These are phyloP conservation scores for Drosophila nr. fundita DNA, from an alignment of 2,888 invertebrate genomes.

Conservation along the genomic window DNA sequence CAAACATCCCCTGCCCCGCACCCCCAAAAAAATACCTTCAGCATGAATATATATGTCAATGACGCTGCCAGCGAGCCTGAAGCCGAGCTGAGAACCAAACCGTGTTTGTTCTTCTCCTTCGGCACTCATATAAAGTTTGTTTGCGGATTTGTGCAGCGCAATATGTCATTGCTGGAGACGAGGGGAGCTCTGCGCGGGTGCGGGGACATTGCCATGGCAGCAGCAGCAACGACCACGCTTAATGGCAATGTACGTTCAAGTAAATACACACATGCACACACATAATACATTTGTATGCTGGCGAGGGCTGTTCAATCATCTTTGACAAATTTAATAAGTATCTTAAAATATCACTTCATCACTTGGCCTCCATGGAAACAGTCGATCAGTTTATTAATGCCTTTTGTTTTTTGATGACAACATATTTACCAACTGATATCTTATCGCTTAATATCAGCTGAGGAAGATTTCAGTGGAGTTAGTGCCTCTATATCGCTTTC, in stretches of 20 bases:
- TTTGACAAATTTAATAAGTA: background rate
- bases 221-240: conserved; percentile 65
- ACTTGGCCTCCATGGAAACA: background rate
- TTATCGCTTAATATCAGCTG: background rate
- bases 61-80: conserved; percentile 49
- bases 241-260: conserved; percentile 79
- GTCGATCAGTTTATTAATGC: background rate
- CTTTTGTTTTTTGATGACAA: background rate
- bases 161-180: conserved; percentile 75
- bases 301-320: conserved; percentile 38
- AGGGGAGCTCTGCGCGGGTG: conserved; percentile 13
- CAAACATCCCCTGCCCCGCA: background rate
- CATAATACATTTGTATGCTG: conserved; percentile 39
- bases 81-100: conserved; percentile 29
- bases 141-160: conserved; percentile 81
- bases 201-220: conserved; percentile 1
- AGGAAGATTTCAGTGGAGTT: background rate
- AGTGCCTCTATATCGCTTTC: background rate
- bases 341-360: background rate
- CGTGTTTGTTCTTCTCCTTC: conserved; percentile 78
- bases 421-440: background rate
- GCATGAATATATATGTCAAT: conserved; percentile 71
- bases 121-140: conserved; percentile 79
- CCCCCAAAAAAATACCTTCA: conserved; percentile 7
- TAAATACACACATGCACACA: conserved; percentile 60